Evolutionary conservation across 2,888 invertebrate species (phyloP), one percentile per base, ranked within the genome.

Genomic region (Lymantria dispar): DNA sequence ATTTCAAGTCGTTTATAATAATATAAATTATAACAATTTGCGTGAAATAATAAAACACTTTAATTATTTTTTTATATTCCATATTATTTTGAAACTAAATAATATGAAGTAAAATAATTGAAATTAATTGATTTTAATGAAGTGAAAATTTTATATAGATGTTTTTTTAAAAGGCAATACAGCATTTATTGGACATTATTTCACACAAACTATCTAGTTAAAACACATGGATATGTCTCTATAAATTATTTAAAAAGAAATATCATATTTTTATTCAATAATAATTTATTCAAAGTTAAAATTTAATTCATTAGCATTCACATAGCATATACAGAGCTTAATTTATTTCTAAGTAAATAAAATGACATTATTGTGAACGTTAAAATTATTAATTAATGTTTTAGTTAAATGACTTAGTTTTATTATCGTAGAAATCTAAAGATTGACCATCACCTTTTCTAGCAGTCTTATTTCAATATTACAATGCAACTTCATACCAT

Each of bases 151-250:
- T n/a, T n/a, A n/a, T n/a, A n/a, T n/a, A n/a, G n/a, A n/a, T n/a
- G n/a, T n/a, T n/a, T 22, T 3, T 22, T 22, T 22, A 22, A 22
- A 22, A 22, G 5, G 22, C 2, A 22, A 22, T 3, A 22, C n/a
- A n/a, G n/a, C n/a, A n/a, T n/a, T n/a, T n/a, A n/a, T n/a, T 22
- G 2, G 22, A 22, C 22, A 50, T 60, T 59, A 44, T 44, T 54
- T 55, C 48, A 66, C 42, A n/a, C 50, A 37, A 50, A 47, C 22
- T 5, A 22, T 22, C 5, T 55, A 45, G 40, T 50, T 52, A 44
- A 37, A 41, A 61, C 71, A 72, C 53, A 74, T 76, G 74, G 71
- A 76, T 67, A 75, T 58, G 68, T 73, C 72, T 73, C 72, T 1
- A 13, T 13, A 43, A 0, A 31, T n/a, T n/a, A 7, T 14, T 30